Conservation (phyloP, 1,140 invertebrate genomes). For the Anastrepha ludens region DNA sequence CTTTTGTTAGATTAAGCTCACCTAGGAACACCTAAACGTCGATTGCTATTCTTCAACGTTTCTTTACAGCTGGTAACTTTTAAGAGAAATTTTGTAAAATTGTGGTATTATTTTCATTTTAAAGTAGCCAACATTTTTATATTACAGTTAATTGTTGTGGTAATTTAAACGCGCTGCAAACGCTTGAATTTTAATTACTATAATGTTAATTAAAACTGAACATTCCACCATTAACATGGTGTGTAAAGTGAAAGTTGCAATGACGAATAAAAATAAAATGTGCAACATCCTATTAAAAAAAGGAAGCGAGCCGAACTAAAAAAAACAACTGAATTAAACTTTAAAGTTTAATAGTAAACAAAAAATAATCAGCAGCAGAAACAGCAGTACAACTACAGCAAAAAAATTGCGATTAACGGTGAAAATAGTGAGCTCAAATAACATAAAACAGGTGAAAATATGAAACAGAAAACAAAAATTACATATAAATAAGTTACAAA, state of each 20-base stretch:
- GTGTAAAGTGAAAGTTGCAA: neutral
- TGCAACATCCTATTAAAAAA: neutral
- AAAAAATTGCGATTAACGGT: neutral
- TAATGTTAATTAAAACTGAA: slow-evolving; percentile 7
- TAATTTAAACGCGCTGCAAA: neutral
- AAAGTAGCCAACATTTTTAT: neutral
- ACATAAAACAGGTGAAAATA: neutral
- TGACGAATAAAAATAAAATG: neutral
- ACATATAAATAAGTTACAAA: too few relatives aligned
- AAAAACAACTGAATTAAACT: neutral
- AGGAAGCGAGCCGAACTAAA: neutral
- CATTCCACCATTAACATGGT: neutral
- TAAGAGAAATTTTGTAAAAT: too few relatives aligned
- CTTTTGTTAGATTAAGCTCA: too few relatives aligned
- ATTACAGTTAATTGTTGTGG: neutral
- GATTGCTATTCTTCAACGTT: too few relatives aligned
- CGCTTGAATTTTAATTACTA: slow-evolving; percentile 20
- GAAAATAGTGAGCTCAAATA: neutral
- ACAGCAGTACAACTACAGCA: neutral
- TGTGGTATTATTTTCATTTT: neutral
- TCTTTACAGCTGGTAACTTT: too few relatives aligned
- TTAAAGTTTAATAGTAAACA: neutral
- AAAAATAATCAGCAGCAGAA: neutral
- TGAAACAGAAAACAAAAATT: neutral
- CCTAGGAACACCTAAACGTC: too few relatives aligned